Base-by-base conservation (phyloP, 2,113 vertebrate genomes). In the Typhlomys cinereus region DNA sequence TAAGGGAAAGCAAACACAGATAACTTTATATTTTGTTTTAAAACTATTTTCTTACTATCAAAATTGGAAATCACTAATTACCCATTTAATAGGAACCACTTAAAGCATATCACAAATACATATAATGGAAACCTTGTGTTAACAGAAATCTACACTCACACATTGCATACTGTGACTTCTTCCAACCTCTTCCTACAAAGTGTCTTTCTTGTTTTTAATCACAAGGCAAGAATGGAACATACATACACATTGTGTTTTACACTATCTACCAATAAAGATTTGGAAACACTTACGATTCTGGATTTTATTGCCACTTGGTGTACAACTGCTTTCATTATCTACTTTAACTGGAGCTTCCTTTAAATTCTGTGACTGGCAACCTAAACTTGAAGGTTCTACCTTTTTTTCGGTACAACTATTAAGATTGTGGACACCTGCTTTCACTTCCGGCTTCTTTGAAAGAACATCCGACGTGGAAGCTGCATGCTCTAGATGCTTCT, bases 241-340 rank as follows among this genome's bases (percentile, higher is more conserved):
- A 5, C 46, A 23, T 15, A 66, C 62, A 66, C 62, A n/a, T 5
- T 18, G 13, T 44, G 57, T 84, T 31, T 86, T 86, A 23, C 9
- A 93, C 36, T 34, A 79, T 74, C 36, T n/a, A 74, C 39, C 39
- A 69, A 64, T 76, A 76, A 57, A 89, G 12, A 74, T 57, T 57
- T 25, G 74, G 21, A 81, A 92, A 92, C n/a, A 97, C 98, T 98
- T 89, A 98, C 98, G 96, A 7, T 96, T 98, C 80, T 97, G 98
- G 85, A 95, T 59, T 94, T 98, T 98, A 94, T 80, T 96, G 95
- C 91, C 91, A 93, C 88, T 97, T 94, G 96, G 97, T 93, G 95
- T 95, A 96, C 96, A 97, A 93, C 95, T 96, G 93, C 61, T 96
- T 94, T 98, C 98, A 52, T 54, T 96, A 70, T 97, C 97, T 88